Conservation (phyloP, 2,797 vertebrate species). For the Neomorphus geoffroyi region DNA sequence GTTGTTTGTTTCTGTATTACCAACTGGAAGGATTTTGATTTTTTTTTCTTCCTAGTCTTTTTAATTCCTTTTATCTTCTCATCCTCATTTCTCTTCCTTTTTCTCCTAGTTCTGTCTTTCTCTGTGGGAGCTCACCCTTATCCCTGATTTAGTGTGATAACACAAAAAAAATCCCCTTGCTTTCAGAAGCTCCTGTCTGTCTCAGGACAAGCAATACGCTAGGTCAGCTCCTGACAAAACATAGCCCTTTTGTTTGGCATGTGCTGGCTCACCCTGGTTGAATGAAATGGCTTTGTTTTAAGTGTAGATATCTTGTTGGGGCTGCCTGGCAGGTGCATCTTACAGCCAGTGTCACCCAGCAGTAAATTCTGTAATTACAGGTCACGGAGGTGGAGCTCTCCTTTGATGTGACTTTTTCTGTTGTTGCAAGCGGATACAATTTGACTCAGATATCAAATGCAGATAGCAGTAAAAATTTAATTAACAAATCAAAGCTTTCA, state of each 20-base stretch:
- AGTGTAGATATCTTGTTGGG: neutral
- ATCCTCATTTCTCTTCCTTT: neutral
- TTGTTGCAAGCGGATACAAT: conserved; percentile 72
- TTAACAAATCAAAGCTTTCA: conserved; percentile 81
- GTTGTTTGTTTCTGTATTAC: neutral
- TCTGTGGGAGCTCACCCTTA: neutral
- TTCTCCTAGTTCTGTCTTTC: neutral
- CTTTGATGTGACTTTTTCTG: conserved; percentile 79
- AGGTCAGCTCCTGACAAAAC: neutral
- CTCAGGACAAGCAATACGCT: neutral
- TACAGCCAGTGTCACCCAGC: conserved; percentile 54
- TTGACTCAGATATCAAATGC: conserved; percentile 77
- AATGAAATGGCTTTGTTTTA: conserved; percentile 50
- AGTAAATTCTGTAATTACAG: conserved; percentile 77
- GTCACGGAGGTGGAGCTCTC: conserved; percentile 56
- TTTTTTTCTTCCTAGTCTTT: neutral
- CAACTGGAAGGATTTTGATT: neutral
- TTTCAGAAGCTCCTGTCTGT: neutral
- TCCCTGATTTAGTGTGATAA: neutral
- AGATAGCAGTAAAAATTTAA: conserved; percentile 81
- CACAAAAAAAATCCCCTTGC: neutral
- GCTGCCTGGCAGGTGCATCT: conserved; percentile 69
- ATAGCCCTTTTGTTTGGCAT: conserved; percentile 26
- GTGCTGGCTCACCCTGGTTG: neutral
- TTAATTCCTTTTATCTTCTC: neutral